phyloP scores from a whole-genome alignment of 2,113 vertebrate species.

The Athene noctua region DNA sequence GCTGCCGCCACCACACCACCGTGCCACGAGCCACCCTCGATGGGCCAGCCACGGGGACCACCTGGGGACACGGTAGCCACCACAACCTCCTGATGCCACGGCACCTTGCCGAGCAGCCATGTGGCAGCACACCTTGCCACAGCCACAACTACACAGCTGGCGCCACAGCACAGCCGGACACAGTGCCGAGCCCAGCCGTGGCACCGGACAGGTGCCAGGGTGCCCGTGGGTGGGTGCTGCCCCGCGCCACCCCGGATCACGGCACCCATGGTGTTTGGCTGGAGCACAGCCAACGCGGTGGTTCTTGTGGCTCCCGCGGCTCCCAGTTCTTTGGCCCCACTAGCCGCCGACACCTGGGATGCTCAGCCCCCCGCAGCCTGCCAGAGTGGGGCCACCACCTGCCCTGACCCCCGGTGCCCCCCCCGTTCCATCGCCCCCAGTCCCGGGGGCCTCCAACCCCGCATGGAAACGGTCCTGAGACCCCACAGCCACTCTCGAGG shows the following conservation, averaged over 20 bases:
- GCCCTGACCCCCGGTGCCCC: background rate
- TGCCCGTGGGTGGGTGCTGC: fast-evolving
- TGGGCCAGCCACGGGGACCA: background rate
- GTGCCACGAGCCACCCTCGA: background rate
- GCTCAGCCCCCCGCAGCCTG: background rate
- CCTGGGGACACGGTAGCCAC: background rate
- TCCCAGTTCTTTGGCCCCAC: background rate
- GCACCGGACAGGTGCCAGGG: background rate
- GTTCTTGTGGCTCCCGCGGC: background rate
- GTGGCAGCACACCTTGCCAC: background rate
- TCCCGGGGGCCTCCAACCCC: background rate
- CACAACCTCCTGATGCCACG: background rate
- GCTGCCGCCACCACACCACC: no score
- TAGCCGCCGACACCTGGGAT: background rate
- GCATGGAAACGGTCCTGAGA: background rate
- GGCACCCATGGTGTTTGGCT: background rate
- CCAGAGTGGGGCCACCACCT: no score
- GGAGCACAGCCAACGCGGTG: background rate
- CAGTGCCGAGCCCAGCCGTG: fast-evolving
- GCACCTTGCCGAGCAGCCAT: background rate
- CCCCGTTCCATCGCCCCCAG: background rate
- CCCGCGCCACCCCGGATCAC: no score
- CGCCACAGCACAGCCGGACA: background rate
- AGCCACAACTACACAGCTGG: background rate
- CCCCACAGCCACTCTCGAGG: fast-evolving